Evolutionary conservation across 2,888 invertebrate species (phyloP).

Genomic region (Gibbula magus): DNA sequence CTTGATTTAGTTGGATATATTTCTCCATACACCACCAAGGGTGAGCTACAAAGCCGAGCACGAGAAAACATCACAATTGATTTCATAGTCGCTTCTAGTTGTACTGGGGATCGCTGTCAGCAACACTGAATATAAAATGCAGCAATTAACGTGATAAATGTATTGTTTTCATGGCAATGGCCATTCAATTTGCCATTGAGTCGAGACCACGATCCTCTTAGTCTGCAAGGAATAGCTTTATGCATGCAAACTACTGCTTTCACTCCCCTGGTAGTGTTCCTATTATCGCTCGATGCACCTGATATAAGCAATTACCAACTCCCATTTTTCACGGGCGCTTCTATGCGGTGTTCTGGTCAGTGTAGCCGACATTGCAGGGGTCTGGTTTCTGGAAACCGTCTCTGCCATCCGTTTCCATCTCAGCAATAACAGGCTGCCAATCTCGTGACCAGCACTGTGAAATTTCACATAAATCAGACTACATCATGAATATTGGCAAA

Average conservation of each 20-base stretch:
- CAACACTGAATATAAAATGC: conserved; percentile 19
- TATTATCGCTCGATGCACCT: conserved; percentile 12
- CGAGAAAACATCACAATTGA: conserved; percentile 21
- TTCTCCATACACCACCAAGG: neutral
- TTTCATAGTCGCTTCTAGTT: conserved; percentile 12
- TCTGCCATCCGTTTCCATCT: neutral
- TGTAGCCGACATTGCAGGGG: neutral
- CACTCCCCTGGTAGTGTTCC: neutral
- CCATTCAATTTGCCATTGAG: conserved; percentile 21
- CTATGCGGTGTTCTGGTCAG: neutral
- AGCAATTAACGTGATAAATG: conserved; percentile 24
- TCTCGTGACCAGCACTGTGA: neutral
- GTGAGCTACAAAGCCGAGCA: neutral
- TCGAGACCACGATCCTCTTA: conserved; percentile 17
- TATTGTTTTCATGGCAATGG: conserved; percentile 24
- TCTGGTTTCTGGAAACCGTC: conserved; percentile 1
- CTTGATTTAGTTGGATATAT: conserved; percentile 4
- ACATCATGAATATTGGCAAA: neutral
- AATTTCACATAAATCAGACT: neutral
- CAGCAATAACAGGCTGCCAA: neutral
- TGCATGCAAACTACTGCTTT: conserved; percentile 21
- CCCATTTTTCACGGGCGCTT: neutral
- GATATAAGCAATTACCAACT: conserved; percentile 7
- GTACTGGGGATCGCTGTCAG: conserved; percentile 8
- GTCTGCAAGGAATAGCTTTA: conserved; percentile 16